phyloP scores from a whole-genome alignment of 2,797 vertebrate species.

The Dendrocincla fuliginosa region DNA sequence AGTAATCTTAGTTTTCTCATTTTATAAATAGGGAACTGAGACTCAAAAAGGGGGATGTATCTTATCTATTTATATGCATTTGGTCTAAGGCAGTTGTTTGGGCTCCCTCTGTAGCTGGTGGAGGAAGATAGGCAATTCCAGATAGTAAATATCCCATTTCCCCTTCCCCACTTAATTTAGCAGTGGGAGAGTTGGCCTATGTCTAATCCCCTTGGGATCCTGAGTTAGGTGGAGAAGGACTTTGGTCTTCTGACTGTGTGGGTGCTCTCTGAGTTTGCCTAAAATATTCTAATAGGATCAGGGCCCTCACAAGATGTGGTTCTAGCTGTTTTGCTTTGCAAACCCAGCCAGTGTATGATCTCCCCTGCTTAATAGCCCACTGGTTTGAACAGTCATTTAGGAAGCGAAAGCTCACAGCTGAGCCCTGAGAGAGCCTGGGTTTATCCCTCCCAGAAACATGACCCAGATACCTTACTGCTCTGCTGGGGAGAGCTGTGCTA shows the following conservation, averaged over 20 bases:
- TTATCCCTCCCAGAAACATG: slow-evolving; percentile 28
- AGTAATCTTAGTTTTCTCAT: background rate
- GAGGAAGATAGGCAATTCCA: slow-evolving; percentile 5
- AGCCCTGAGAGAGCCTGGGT: slow-evolving; percentile 16
- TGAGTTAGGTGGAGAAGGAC: background rate
- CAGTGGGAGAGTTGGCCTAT: background rate
- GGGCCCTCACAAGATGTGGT: background rate
- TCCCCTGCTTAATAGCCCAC: background rate
- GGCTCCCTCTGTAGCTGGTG: background rate
- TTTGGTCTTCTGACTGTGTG: slow-evolving; percentile 11
- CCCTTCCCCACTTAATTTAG: background rate
- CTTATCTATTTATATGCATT: background rate
- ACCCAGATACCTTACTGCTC: slow-evolving; percentile 38
- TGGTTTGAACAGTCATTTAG: slow-evolving; percentile 54
- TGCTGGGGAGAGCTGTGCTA: background rate
- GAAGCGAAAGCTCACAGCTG: slow-evolving; percentile 38
- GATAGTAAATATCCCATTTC: slow-evolving; percentile 15
- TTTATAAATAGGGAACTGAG: slow-evolving; percentile 1
- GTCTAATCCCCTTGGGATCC: background rate
- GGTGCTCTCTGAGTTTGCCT: slow-evolving; percentile 20
- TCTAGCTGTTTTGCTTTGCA: slow-evolving; percentile 54
- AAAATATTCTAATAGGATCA: slow-evolving; percentile 48
- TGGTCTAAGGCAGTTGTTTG: background rate
- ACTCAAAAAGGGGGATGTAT: background rate
- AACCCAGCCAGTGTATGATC: slow-evolving; percentile 11